Conservation (phyloP, 2,797 vertebrate genomes). For the Nothura maculosa region DNA sequence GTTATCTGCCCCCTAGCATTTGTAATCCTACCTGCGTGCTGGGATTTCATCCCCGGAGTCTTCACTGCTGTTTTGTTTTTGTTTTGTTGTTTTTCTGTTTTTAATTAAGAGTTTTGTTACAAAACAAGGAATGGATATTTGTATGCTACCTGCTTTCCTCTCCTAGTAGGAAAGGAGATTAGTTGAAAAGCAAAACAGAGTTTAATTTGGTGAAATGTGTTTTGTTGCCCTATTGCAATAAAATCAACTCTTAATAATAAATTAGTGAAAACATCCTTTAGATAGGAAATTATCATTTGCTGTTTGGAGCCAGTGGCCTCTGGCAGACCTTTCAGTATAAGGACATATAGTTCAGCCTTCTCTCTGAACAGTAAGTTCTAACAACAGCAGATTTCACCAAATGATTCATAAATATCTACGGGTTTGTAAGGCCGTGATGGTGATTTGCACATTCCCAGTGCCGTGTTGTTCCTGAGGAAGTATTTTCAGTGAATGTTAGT, state of each 20-base stretch:
- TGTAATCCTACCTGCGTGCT: not conserved
- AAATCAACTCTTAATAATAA: not conserved
- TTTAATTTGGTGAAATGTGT: not conserved
- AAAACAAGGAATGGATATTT: not conserved
- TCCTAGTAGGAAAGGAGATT: not conserved
- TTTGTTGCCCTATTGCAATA: not conserved
- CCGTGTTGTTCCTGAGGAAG: not conserved
- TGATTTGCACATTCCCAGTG: not conserved
- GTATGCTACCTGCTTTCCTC: fast-evolving
- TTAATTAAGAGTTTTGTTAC: not conserved
- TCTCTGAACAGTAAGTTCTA: not conserved
- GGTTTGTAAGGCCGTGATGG: not conserved
- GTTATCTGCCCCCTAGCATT: not conserved
- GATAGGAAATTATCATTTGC: not conserved
- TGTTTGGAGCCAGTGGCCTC: not conserved
- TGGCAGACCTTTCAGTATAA: not conserved
- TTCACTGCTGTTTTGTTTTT: not conserved
- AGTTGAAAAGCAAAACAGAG: not conserved
- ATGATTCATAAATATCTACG: fast-evolving
- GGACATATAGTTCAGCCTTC: not conserved
- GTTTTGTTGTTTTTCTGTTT: too few species aligned
- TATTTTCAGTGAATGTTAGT: not conserved
- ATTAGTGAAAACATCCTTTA: not conserved
- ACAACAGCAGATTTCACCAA: not conserved
- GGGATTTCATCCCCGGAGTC: not conserved